Evolutionary conservation across 2,113 vertebrate genomes (phyloP), one percentile per base, ranked within the genome.

Genomic region (Labrus mixtus): DNA sequence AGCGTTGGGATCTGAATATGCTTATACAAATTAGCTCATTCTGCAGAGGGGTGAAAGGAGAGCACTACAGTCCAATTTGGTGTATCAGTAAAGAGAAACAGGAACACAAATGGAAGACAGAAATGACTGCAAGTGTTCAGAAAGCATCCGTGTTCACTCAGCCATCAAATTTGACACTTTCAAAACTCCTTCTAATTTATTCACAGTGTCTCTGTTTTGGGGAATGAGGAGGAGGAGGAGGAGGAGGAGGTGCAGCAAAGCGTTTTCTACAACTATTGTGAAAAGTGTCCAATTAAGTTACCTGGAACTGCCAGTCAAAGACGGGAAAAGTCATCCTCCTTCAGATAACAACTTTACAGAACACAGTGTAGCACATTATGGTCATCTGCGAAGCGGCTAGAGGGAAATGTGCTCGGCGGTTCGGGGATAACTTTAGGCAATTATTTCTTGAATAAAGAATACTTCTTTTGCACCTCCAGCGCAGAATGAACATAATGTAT

Each of bases 401-500:
- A 45, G 61, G 76, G 66, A 68, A 58, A 76, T 60, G 53, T 0
- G 20, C 41, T 25, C 29, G 4, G 36, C 39, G n/a, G 53, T 62
- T 20, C 10, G 16, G 23, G 62, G 62, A 83, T 45, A 68, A 77
- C 55, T 62, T 72, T n/a, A 37, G 64, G 74, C 71, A 80, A 86
- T 89, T 67, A 79, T 67, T 86, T 68, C 46, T 36, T 79, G 69
- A 73, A 85, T 82, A 69, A 82, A 79, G 64, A 81, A 10, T 29
- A 79, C 83, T 75, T 64, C 45, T 41, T n/a, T 73, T 1, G 0
- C 53, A 36, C 20, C 25, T 59, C 23, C 20, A 56, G 76, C 51
- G 39, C 13, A 68, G 51, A 84, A 68, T 65, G 73, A 85, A 58
- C 61, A 77, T 81, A 78, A 82, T 78, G 68, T 81, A 79, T 71